phyloP scores from a whole-genome alignment of 92 coral and sea anemone genomes.

The Bergia puertoricense region DNA sequence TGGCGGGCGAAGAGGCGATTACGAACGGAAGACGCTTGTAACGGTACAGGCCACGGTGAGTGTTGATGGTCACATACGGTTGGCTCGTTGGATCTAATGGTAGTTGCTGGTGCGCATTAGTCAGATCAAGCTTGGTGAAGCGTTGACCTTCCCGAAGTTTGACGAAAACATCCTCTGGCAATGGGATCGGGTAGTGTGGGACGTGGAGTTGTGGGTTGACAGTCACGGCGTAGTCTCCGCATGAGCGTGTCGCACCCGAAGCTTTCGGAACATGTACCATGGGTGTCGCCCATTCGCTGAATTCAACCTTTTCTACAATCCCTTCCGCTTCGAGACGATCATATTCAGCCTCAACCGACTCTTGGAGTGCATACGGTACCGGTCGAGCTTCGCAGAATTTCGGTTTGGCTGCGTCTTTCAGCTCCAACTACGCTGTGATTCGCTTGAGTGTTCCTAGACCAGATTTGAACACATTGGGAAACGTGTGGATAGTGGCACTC shows the following conservation, averaged over 20 bases:
- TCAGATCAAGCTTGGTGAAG: slow-evolving; percentile 62
- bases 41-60: slow-evolving; percentile 54
- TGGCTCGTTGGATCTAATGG: slow-evolving; percentile 52
- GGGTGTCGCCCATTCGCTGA: slow-evolving; percentile 37
- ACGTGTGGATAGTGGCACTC: slow-evolving; percentile 42
- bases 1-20: slow-evolving; percentile 64
- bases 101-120: slow-evolving; percentile 70
- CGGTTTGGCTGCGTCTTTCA: slow-evolving; percentile 52
- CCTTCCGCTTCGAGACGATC: slow-evolving; percentile 61
- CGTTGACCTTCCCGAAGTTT: slow-evolving; percentile 53
- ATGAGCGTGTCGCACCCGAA: slow-evolving; percentile 50
- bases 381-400: slow-evolving; percentile 61
- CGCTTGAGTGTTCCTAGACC: slow-evolving; percentile 60
- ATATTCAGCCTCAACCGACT: slow-evolving; percentile 56
- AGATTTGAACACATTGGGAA: slow-evolving; percentile 50
- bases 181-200: slow-evolving; percentile 51
- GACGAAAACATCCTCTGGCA: slow-evolving; percentile 63
- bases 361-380: slow-evolving; percentile 62
- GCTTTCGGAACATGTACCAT: slow-evolving; percentile 67
- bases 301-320: slow-evolving; percentile 54
- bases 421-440: slow-evolving; percentile 51
- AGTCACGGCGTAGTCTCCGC: slow-evolving; percentile 54
- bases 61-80: slow-evolving; percentile 62
- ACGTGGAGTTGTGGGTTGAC: slow-evolving; percentile 42
- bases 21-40: slow-evolving; percentile 61